Evolutionary conservation across 2,797 vertebrate species (phyloP).

Genomic region (Tapirus indicus): DNA sequence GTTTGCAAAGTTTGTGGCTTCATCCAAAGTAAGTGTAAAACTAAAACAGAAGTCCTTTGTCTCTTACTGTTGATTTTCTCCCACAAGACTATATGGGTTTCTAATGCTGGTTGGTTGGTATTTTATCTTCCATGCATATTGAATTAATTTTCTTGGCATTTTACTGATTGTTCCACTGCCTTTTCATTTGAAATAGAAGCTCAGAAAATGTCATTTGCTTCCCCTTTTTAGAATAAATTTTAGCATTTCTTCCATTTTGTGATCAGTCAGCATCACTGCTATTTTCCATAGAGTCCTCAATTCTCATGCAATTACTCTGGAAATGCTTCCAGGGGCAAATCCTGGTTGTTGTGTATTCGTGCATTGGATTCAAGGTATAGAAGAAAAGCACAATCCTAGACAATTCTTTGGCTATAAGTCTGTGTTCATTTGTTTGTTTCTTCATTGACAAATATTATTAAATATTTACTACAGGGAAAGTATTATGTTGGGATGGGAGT

Average conservation of each 20-base stretch:
- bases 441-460: background rate
- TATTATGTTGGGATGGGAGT: background rate
- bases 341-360: slow-evolving; percentile 36
- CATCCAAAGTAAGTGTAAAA: slow-evolving; percentile 85
- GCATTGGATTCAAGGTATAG: slow-evolving; percentile 58
- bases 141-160: slow-evolving; percentile 89
- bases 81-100: slow-evolving; percentile 79
- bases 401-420: background rate
- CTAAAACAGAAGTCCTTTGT: slow-evolving; percentile 85
- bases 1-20: slow-evolving; percentile 81
- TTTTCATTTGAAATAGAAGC: slow-evolving; percentile 88
- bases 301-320: slow-evolving; percentile 66
- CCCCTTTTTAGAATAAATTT: slow-evolving; percentile 48
- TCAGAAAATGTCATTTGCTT: slow-evolving; percentile 81
- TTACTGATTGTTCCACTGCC: slow-evolving; percentile 86
- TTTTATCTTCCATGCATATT: slow-evolving; percentile 85
- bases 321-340: slow-evolving; percentile 69
- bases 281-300: slow-evolving; percentile 70
- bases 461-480: background rate
- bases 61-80: slow-evolving; percentile 80
- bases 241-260: slow-evolving; percentile 80
- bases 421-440: slow-evolving; percentile 1
- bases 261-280: slow-evolving; percentile 79
- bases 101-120: slow-evolving; percentile 74
- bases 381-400: background rate